A percentile compares a stretch with the other conserved stretches of the same genome.
Conservation (phyloP, 2,113 vertebrate species). For the Coptodon bakossiorum region DNA sequence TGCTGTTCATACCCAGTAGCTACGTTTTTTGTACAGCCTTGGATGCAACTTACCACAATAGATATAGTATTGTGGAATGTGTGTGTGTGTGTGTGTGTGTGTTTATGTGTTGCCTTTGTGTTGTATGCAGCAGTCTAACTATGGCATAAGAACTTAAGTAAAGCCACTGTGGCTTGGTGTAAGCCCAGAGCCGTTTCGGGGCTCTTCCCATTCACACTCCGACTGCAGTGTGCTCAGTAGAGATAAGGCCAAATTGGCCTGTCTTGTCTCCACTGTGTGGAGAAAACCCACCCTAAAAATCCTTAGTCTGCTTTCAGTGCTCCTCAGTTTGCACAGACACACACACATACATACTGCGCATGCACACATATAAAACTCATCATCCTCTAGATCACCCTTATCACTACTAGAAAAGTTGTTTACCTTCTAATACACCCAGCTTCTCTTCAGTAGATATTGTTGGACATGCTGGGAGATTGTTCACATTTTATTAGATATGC, state of each 20-base stretch:
- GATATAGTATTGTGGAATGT: neutral
- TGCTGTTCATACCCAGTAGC: neutral
- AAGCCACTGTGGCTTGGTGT: neutral
- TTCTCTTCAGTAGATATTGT: neutral
- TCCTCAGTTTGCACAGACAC: neutral
- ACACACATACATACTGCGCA: neutral
- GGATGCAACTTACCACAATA: neutral
- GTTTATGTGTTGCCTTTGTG: neutral
- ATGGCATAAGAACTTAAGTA: constrained; percentile 4
- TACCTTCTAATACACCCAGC: neutral
- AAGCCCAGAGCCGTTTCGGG: constrained; percentile 8
- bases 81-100: neutral
- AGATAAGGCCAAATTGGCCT: constrained; percentile 46
- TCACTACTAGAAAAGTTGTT: constrained; percentile 1
- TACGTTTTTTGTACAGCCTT: neutral
- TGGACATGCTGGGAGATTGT: neutral
- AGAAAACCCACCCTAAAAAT: constrained; percentile 10
- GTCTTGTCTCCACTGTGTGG: constrained; percentile 14
- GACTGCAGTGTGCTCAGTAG: constrained; percentile 36
- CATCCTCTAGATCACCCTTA: neutral
- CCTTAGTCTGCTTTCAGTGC: neutral
- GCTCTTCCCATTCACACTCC: constrained; percentile 5
- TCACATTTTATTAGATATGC: neutral
- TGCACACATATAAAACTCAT: neutral
- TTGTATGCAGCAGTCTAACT: neutral